phyloP scores from a whole-genome alignment of 2,888 invertebrate species.

The Cosmia pyralina region DNA sequence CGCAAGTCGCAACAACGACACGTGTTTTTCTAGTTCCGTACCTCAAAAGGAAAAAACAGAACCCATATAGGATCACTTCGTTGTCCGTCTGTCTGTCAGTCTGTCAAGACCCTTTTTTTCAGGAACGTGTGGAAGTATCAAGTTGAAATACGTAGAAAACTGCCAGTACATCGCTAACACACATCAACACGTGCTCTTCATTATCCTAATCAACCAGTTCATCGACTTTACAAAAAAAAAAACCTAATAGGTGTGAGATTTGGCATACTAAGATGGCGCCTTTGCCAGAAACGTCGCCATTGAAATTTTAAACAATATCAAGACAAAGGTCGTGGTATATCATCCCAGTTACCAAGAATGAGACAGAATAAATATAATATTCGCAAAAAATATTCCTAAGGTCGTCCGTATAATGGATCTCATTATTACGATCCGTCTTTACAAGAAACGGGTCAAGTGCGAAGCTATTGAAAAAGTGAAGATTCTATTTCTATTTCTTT shows the following conservation, averaged over 20 bases:
- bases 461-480: slow-evolving; percentile 29
- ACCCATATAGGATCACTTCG: too few relatives aligned
- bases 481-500: slow-evolving; percentile 41
- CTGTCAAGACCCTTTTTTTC: too few relatives aligned
- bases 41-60: too few relatives aligned
- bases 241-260: slow-evolving; percentile 72
- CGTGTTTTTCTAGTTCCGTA: too few relatives aligned
- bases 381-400: slow-evolving; percentile 50
- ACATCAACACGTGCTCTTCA: slow-evolving; percentile 26
- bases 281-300: slow-evolving; percentile 72
- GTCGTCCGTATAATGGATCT: slow-evolving; percentile 48
- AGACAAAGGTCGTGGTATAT: slow-evolving; percentile 58
- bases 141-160: too few relatives aligned
- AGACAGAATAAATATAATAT: slow-evolving; percentile 50
- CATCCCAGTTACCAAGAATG: slow-evolving; percentile 50
- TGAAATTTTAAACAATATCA: slow-evolving; percentile 54
- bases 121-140: too few relatives aligned
- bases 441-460: slow-evolving; percentile 49
- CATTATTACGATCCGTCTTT: slow-evolving; percentile 40
- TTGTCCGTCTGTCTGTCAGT: too few relatives aligned
- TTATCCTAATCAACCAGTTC: slow-evolving; percentile 36
- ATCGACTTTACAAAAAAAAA: slow-evolving; percentile 54
- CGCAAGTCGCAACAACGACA: too few relatives aligned
- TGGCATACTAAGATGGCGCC: slow-evolving; percentile 71
- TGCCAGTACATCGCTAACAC: not conserved